Percentiles rank a stretch among this genome's conserved stretches.
phyloP scores from a whole-genome alignment of 2,797 vertebrate species.

The Lithobates sylvaticus region DNA sequence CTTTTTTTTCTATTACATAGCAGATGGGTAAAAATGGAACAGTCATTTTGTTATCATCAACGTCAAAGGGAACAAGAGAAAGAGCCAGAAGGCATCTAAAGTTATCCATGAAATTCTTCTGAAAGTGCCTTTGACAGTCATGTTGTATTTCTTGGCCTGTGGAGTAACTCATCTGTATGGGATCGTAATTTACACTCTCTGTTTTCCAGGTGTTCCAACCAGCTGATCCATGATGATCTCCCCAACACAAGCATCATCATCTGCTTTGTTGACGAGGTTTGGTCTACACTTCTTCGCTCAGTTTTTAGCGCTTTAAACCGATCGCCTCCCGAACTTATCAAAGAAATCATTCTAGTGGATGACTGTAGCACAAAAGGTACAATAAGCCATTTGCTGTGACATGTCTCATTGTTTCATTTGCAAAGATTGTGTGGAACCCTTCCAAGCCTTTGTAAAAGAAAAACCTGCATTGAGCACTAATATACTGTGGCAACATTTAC shows the following conservation, averaged over 20 bases:
- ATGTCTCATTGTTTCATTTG: not conserved
- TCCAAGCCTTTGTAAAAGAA: not conserved
- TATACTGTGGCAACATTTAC: not conserved
- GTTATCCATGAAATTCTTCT: no score
- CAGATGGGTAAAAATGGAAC: no score
- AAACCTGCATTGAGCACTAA: not conserved
- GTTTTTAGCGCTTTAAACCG: slow-evolving; percentile 94
- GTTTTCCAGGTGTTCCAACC: slow-evolving; percentile 82
- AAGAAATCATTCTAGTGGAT: slow-evolving; percentile 94
- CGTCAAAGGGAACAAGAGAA: not conserved
- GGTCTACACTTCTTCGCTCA: slow-evolving; percentile 93
- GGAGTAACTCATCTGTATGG: no score
- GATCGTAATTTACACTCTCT: not conserved
- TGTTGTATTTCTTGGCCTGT: not conserved
- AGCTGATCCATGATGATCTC: slow-evolving; percentile 84
- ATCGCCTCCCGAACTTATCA: slow-evolving; percentile 88
- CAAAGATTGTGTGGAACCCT: not conserved
- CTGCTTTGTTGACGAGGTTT: slow-evolving; percentile 98
- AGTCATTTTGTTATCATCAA: not conserved
- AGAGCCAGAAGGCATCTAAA: no score
- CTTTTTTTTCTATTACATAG: no score
- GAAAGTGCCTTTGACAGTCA: no score
- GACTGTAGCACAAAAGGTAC: slow-evolving; percentile 94
- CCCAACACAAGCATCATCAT: slow-evolving; percentile 92
- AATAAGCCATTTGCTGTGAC: slow-evolving; percentile 26